phyloP scores from a whole-genome alignment of 1,140 invertebrate species.

The Drosophila pseudoananassae region DNA sequence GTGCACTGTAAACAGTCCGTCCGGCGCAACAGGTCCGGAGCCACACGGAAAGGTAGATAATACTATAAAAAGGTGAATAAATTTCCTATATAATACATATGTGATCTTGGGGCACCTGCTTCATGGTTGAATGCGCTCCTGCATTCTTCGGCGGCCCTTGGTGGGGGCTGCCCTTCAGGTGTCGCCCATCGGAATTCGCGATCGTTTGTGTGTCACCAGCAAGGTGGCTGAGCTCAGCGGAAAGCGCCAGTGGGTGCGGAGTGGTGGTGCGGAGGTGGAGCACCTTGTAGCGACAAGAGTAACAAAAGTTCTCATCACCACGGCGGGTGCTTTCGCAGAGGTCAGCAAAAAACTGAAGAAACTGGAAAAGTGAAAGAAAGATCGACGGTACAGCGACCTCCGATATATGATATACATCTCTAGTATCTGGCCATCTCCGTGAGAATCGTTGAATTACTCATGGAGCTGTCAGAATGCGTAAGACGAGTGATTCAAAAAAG shows the following conservation, averaged over 20 bases:
- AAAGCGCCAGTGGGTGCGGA: neutral
- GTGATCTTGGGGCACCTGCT: neutral
- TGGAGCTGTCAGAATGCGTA: neutral
- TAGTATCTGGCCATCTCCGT: neutral
- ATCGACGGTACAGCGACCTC: constrained; percentile 28
- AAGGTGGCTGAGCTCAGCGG: constrained; percentile 36
- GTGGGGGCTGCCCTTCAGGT: constrained; percentile 30
- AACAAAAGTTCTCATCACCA: constrained; percentile 21
- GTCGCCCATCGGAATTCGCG: constrained; percentile 23
- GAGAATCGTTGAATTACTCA: constrained; percentile 16
- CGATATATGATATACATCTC: constrained; percentile 5
- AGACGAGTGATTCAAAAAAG: constrained; percentile 2
- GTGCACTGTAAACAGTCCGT: constrained; percentile 57
- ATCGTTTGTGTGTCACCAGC: constrained; percentile 36
- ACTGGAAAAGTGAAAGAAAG: neutral
- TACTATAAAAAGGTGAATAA: neutral
- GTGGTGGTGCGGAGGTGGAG: constrained; percentile 51
- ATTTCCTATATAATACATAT: neutral
- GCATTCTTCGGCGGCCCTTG: constrained; percentile 1
- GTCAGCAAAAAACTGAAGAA: constrained; percentile 26
- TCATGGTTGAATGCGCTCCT: constrained; percentile 8
- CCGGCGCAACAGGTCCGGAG: constrained; percentile 11
- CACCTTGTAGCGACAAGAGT: constrained; percentile 33
- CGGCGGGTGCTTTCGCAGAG: constrained; percentile 33
- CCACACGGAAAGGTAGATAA: neutral